Evolutionary conservation across 2,888 invertebrate genomes (phyloP), one percentile per base, ranked within the genome.

Genomic region (Zygogramma bicolorata): DNA sequence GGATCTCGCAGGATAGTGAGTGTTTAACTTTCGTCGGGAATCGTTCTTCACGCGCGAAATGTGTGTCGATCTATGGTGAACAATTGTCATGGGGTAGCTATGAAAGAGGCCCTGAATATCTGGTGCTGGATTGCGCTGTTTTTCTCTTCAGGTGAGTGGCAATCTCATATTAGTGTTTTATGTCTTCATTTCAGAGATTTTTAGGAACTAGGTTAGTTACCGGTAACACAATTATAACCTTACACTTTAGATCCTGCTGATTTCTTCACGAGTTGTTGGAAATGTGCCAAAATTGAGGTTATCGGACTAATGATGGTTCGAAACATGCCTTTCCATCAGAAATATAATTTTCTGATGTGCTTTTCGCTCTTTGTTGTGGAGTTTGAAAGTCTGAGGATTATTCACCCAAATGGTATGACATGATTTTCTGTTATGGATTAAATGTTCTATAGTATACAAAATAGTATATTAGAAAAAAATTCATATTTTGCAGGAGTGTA

Each of bases 101-200:
- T 82, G 82, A 84, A 78, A 77, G 79, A 78, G 75, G 77, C 81
- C 78, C 81, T 81, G 80, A 76, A 80, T 75, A 76, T 83, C 79
- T 83, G 82, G 83, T 83, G 84, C 81, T 83, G 83, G 83, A 80
- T 75, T 76, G 82, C 83, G 81, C 82, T 83, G 62, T 77, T 83
- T 74, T 73, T 82, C 76, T 78, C 79, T 34, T 70, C 81, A 81
- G 84, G 84, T 84, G 76, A 74, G 77, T 65, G n/a, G n/a, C 27
- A 3, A 25, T 18, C 31, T 59, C 13, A 10, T 1, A 18, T 10
- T 3, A 46, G 20, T 15, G 18, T 53, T 68, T 29, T 10, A 22
- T 66, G 49, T 57, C 53, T 15, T 42, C 27, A 10, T 53, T 25
- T 6, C 4, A 25, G 3, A 3, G 10, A 20, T 10, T 63, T 60